phyloP scores from a whole-genome alignment of 2,113 vertebrate genomes.

The Urocitellus parryii region DNA sequence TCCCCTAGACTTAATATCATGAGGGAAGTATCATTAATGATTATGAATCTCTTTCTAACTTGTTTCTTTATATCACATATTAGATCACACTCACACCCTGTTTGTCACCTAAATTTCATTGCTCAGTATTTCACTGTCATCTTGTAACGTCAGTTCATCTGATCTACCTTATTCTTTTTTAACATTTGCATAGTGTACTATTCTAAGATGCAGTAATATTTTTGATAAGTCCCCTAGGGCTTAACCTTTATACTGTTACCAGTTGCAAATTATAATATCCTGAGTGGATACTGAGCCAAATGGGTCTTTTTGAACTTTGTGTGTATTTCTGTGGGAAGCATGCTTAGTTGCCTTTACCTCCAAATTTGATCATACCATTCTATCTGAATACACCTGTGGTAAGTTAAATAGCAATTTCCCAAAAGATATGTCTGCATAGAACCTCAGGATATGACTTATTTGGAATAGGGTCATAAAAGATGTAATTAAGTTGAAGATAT shows the following conservation, averaged over 20 bases:
- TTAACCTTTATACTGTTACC: constrained; percentile 12
- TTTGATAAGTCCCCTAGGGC: neutral
- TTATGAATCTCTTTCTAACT: neutral
- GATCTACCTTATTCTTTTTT: constrained; percentile 3
- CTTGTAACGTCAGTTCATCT: neutral
- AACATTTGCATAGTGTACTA: neutral
- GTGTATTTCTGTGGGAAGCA: neutral
- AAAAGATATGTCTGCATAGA: neutral
- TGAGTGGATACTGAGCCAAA: neutral
- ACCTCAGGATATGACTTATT: neutral
- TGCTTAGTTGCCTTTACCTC: neutral
- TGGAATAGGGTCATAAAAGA: neutral
- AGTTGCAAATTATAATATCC: neutral
- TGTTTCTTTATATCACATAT: neutral
- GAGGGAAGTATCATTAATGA: neutral
- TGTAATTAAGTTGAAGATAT: neutral
- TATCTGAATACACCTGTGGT: neutral
- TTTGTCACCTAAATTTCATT: neutral
- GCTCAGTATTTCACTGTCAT: neutral
- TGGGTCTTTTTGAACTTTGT: neutral
- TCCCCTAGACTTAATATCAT: neutral
- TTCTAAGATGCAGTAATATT: neutral
- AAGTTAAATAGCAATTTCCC: neutral
- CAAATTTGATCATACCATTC: neutral
- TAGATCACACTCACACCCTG: neutral